phyloP scores from a whole-genome alignment of 2,888 invertebrate species.

The Euzophera pinguis region DNA sequence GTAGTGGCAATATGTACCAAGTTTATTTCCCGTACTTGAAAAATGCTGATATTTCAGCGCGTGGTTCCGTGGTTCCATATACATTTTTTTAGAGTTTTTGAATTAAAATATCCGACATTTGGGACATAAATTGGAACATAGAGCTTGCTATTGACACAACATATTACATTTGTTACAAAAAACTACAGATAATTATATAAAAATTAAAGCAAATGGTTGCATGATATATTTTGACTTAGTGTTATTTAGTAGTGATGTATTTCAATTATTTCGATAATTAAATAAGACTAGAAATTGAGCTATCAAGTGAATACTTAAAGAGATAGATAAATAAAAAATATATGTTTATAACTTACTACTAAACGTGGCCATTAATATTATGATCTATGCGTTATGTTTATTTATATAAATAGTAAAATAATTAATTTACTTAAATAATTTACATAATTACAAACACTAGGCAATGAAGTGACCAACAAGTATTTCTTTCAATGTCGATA shows the following conservation, averaged over 20 bases:
- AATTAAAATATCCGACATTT: too few relatives aligned
- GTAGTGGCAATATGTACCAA: too few relatives aligned
- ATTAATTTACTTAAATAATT: constrained; percentile 13
- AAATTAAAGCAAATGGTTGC: neutral
- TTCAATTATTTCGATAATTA: constrained; percentile 14
- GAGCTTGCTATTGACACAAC: too few relatives aligned
- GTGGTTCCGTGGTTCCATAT: too few relatives aligned
- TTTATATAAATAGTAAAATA: constrained; percentile 20
- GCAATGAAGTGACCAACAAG: neutral
- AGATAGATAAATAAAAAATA: constrained; percentile 19
- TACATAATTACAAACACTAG: constrained; percentile 1
- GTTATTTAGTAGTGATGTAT: neutral
- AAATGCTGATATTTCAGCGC: too few relatives aligned
- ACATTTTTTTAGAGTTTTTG: too few relatives aligned
- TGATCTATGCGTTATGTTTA: constrained; percentile 16
- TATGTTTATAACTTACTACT: constrained; percentile 29
- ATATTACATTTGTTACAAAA: neutral
- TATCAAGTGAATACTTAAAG: constrained; percentile 36
- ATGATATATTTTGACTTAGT: neutral
- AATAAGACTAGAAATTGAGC: constrained; percentile 65
- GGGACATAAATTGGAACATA: too few relatives aligned
- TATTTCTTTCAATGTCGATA: neutral
- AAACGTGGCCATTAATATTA: constrained; percentile 26
- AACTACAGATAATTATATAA: neutral
- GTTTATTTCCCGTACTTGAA: too few relatives aligned